Conservation (phyloP, 2,797 vertebrate species). For the Sphenopsis melanotis region DNA sequence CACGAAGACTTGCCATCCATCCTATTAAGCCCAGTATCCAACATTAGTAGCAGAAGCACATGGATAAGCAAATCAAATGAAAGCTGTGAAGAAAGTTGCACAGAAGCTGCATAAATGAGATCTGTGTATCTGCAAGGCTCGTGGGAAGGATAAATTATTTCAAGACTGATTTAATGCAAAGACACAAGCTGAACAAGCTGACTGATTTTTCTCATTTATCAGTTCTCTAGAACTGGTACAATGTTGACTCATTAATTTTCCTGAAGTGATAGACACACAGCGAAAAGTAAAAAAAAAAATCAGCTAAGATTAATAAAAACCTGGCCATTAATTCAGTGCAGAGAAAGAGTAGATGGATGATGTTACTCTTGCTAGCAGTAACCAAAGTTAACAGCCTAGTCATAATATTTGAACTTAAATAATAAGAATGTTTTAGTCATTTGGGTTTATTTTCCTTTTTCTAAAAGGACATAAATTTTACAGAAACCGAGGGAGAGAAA, state of each 20-base stretch:
- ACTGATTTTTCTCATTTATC: conserved; percentile 18
- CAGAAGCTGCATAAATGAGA: conserved; percentile 4
- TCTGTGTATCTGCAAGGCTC: not conserved
- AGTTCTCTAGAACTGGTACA: not conserved
- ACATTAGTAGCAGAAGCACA: not conserved
- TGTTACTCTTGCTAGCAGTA: not conserved
- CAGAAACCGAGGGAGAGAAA: not conserved
- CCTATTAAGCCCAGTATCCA: not conserved
- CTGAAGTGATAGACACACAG: not conserved
- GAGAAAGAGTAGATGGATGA: not conserved
- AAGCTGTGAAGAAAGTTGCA: not conserved
- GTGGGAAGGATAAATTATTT: conserved; percentile 19
- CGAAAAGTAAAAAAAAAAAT: not conserved
- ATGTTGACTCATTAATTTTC: not conserved
- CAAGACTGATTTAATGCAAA: conserved; percentile 33
- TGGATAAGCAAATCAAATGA: conserved; percentile 32
- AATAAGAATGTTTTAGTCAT: not conserved
- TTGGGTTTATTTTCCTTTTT: not conserved
- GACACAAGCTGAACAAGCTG: not conserved
- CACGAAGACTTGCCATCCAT: not conserved
- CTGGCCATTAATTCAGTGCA: not conserved
- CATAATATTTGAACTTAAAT: not conserved
- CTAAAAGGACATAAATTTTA: not conserved
- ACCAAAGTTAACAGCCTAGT: not conserved
- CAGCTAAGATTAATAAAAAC: not conserved